A percentile compares a stretch with the other conserved stretches of the same genome.
Conservation (phyloP, 2,113 vertebrate genomes). For the Rhizomys pruinosus region DNA sequence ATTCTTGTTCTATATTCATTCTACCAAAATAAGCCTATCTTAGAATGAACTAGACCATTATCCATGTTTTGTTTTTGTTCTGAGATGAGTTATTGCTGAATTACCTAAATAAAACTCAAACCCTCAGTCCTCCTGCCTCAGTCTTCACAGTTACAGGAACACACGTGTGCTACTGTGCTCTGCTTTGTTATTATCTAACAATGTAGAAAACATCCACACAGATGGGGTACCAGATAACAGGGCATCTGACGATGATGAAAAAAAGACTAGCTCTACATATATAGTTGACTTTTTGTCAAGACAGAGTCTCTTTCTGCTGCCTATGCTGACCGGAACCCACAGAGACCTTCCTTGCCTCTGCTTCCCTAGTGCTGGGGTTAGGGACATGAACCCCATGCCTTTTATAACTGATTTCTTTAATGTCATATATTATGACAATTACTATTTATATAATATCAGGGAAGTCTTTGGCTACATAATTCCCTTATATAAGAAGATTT, state of each 20-base stretch:
- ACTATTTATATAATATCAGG: neutral
- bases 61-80: neutral
- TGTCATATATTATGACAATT: neutral
- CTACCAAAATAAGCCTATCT: neutral
- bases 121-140: neutral
- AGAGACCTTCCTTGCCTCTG: neutral
- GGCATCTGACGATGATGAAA: neutral
- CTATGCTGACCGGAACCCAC: neutral
- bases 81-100: neutral
- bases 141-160: neutral
- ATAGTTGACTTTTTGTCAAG: neutral
- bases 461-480: neutral
- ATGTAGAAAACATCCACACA: neutral
- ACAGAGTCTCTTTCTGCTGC: neutral
- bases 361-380: neutral
- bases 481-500: slow-evolving; percentile 12
- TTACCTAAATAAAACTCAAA: neutral
- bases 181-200: neutral
- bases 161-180: neutral
- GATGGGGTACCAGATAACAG: neutral
- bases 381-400: neutral
- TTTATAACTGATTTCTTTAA: neutral
- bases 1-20: neutral
- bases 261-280: neutral
- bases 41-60: neutral